phyloP scores from a whole-genome alignment of 2,113 vertebrate species.

The Serinus canaria region DNA sequence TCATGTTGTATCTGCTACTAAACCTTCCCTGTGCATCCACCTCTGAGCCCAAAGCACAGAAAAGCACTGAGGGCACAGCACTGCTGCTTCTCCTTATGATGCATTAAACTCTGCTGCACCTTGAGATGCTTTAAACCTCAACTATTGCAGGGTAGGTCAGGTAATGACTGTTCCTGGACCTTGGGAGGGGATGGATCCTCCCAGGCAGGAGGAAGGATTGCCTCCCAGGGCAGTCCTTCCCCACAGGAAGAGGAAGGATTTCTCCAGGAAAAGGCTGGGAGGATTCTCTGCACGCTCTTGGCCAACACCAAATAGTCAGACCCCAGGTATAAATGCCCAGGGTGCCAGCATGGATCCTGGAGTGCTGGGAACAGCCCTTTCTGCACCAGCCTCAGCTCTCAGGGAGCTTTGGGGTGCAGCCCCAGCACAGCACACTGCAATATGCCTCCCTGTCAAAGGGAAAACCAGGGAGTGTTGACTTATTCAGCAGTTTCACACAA shows the following conservation, averaged over 20 bases:
- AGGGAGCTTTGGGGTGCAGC: conserved; percentile 20
- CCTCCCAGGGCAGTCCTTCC: no score
- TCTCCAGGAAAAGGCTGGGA: neutral
- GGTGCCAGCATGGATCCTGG: neutral
- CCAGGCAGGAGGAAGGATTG: neutral
- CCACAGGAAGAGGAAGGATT: neutral
- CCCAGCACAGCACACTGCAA: conserved; percentile 18
- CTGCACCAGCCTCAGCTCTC: neutral
- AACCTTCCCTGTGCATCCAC: neutral
- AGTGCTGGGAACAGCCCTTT: neutral
- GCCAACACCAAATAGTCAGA: neutral
- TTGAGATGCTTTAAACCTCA: neutral
- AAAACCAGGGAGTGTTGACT: conserved; percentile 40
- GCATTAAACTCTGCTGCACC: neutral
- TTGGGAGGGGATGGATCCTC: neutral
- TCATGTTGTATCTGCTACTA: neutral
- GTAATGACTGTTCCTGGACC: neutral
- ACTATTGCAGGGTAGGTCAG: fast-evolving
- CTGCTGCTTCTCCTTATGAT: neutral
- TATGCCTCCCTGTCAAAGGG: conserved; percentile 53
- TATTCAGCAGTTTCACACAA: conserved; percentile 66
- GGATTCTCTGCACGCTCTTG: neutral
- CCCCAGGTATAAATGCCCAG: neutral
- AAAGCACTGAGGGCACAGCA: neutral
- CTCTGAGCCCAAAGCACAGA: neutral